A percentile compares a stretch with the other conserved stretches of the same genome.
These are phyloP conservation scores for Nesometra sesokonis DNA, from an alignment of 35 echinoderm and acorn worm species.

Conservation along the genomic window DNA sequence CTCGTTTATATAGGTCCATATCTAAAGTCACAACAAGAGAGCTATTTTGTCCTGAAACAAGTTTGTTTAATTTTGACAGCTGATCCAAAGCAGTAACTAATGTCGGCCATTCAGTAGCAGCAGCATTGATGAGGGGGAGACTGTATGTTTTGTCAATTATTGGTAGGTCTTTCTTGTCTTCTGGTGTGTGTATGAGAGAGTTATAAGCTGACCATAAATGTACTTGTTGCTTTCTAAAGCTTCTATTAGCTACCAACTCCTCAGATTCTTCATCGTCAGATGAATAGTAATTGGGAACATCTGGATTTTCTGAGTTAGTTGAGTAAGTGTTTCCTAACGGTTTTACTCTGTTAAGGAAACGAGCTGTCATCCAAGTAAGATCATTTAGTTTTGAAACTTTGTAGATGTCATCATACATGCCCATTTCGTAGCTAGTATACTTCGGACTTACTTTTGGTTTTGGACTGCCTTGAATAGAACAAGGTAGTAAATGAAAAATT, in stretches of 20 bases:
- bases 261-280: too few species aligned
- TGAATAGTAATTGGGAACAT: too few species aligned
- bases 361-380: too few species aligned
- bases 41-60: neutral
- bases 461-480: too few species aligned
- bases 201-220: constrained; percentile 15
- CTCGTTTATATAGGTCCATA: constrained; percentile 22
- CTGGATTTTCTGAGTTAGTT: too few species aligned
- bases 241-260: neutral
- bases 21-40: constrained; percentile 1
- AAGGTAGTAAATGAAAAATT: too few species aligned
- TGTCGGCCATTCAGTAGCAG: constrained; percentile 23
- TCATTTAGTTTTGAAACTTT: too few species aligned
- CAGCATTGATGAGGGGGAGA: constrained; percentile 13
- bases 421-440: too few species aligned
- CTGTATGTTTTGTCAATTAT: neutral
- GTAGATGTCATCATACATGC: too few species aligned
- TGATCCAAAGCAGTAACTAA: neutral
- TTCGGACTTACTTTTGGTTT: too few species aligned
- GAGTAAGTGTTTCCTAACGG: too few species aligned
- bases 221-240: neutral
- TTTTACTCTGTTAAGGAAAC: too few species aligned
- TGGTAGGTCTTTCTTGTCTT: neutral
- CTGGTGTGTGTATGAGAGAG: neutral
- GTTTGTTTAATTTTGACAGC: neutral